These are phyloP conservation scores for Zingel zingel DNA, from an alignment of 2,113 vertebrate genomes.

Conservation along the genomic window DNA sequence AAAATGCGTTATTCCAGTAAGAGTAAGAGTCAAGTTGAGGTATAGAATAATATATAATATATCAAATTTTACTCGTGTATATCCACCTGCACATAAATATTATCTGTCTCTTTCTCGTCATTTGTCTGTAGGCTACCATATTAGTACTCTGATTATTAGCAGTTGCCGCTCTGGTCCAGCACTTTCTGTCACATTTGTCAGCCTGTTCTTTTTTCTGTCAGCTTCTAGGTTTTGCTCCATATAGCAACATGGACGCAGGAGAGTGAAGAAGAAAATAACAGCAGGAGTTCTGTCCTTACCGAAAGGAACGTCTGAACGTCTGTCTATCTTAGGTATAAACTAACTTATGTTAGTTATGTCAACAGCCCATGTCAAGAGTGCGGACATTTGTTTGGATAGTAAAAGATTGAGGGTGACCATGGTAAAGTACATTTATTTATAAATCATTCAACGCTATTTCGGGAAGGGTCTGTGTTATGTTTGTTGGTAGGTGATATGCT, in stretches of 20 bases:
- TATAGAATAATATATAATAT: no score
- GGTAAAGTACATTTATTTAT: background rate
- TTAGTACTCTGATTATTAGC: background rate
- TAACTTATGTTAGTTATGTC: background rate
- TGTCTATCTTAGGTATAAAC: no score
- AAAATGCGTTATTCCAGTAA: no score
- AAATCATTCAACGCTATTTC: background rate
- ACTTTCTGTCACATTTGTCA: background rate
- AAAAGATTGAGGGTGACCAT: background rate
- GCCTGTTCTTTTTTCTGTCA: background rate
- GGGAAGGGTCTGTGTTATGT: background rate
- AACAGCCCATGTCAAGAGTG: no score
- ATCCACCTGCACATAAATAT: no score
- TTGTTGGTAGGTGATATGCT: background rate
- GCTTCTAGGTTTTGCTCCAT: background rate
- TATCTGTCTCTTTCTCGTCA: background rate
- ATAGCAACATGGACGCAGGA: conserved; percentile 11
- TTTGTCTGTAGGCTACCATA: no score
- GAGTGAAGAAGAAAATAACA: conserved; percentile 7
- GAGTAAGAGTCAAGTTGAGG: no score
- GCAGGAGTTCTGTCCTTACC: background rate
- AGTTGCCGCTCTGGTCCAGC: background rate
- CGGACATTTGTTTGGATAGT: background rate
- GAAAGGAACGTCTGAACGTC: background rate
- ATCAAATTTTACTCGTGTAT: background rate